These are phyloP conservation scores for Plectropomus leopardus DNA, from an alignment of 2,113 vertebrate genomes.

Conservation along the genomic window DNA sequence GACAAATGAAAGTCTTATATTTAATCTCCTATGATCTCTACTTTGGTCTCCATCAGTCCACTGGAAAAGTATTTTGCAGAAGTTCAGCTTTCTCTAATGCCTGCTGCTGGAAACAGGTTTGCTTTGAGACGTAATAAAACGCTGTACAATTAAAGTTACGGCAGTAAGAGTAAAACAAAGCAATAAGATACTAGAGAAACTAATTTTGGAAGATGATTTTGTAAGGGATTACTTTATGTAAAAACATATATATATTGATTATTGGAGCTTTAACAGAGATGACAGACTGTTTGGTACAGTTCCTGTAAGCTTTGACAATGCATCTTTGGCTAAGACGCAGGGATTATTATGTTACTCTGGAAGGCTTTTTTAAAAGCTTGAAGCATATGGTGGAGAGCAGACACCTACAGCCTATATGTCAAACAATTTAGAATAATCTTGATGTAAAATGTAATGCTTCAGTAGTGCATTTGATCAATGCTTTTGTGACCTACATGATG, in stretches of 20 bases:
- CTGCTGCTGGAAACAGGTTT: neutral
- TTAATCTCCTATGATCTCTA: neutral
- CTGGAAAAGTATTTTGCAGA: neutral
- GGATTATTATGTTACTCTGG: neutral
- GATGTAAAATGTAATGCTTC: neutral
- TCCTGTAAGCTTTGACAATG: neutral
- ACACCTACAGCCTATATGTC: neutral
- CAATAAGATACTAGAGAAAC: neutral
- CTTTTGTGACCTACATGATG: neutral
- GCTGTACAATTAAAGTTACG: neutral
- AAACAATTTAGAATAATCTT: neutral
- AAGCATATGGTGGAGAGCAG: slow-evolving; percentile 1
- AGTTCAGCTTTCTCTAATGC: neutral
- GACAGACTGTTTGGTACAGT: neutral
- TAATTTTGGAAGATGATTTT: neutral
- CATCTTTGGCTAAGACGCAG: neutral
- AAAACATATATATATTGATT: slow-evolving; percentile 5
- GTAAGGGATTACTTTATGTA: neutral
- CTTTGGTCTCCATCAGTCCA: slow-evolving; percentile 1
- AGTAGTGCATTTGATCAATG: neutral
- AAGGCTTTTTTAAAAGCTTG: neutral
- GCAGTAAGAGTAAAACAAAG: neutral
- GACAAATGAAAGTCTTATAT: neutral
- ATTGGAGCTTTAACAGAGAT: neutral
- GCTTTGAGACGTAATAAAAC: neutral